Evolutionary conservation across 2,888 invertebrate genomes (phyloP), one percentile per base, ranked within the genome.

Genomic region (Eupithecia subumbrata): DNA sequence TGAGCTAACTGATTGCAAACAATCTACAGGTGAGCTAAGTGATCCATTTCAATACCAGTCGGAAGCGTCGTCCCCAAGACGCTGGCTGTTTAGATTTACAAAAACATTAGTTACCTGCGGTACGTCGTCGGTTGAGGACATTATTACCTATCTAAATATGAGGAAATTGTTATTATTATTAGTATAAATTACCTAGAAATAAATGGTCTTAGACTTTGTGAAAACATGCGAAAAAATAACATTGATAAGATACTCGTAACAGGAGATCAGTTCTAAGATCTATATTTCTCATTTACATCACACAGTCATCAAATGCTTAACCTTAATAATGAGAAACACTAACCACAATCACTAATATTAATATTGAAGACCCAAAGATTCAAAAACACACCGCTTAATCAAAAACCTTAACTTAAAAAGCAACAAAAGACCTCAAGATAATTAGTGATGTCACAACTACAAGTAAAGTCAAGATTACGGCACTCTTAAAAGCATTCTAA

Each of bases 401-500:
- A n/a, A 22, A 22, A 9, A 52, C 22, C 9, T 18, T 52, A n/a
- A 8, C 8, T 48, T 18, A 48, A 18, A 48, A 8, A n/a, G 18
- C n/a, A 1, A 52, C 52, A 11, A 11, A n/a, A 9, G 52, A 56
- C n/a, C 52, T 0, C 18, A 67, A 68, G 16, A 69, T 67, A 69
- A 71, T 72, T 16, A 69, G 73, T 71, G 75, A 74, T 75, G 75
- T 77, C 80, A 79, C 52, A 71, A 74, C 71, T 63, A 73, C 69
- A 12, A 40, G 37, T n/a, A 56, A 69, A 73, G 70, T 52, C 25
- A 67, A 40, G 66, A 76, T 76, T 73, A 76, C 73, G 63, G 63
- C 67, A 71, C 37, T 69, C 14, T 7, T 66, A 73, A 72, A 71
- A 72, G 67, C 72, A 71, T 72, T 77, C 66, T 72, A 72, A 83